Percentiles rank a stretch among this genome's conserved stretches.
Evolutionary conservation across 2,888 invertebrate genomes (phyloP).

Genomic region (Ischnus inquisitorius): DNA sequence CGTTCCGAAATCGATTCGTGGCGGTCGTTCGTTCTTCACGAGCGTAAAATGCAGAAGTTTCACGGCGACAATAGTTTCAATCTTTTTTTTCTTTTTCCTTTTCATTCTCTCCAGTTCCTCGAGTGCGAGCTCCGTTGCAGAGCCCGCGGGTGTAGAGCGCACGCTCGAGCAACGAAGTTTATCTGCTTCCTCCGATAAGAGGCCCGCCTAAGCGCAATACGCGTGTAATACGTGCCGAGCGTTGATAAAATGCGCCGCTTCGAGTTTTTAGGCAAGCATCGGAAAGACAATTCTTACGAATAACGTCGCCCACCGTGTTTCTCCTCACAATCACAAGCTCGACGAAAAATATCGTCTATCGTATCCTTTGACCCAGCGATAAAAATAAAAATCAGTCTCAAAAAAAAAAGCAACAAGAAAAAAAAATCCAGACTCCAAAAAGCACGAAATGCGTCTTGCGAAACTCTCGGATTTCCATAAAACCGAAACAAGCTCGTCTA

Average conservation of each 20-base stretch:
- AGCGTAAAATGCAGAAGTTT: constrained; percentile 22
- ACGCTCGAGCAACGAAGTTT: constrained; percentile 42
- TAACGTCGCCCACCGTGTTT: background rate
- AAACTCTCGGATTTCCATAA: too few relatives aligned
- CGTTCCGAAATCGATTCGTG: background rate
- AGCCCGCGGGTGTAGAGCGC: background rate
- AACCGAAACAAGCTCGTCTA: too few relatives aligned
- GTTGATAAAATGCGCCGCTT: constrained; percentile 21
- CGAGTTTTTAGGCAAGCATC: constrained; percentile 2
- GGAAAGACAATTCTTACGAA: background rate
- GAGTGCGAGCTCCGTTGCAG: background rate
- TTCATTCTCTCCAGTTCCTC: constrained; percentile 21
- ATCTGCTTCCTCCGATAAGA: constrained; percentile 58
- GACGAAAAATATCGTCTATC: too few relatives aligned
- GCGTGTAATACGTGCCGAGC: constrained; percentile 1
- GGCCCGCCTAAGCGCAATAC: constrained; percentile 27
- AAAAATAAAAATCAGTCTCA: too few relatives aligned
- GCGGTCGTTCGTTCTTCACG: background rate
- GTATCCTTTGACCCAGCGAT: too few relatives aligned
- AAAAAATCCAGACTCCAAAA: background rate
- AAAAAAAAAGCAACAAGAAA: too few relatives aligned
- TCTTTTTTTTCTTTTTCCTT: constrained; percentile 5
- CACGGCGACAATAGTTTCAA: background rate
- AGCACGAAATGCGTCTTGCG: background rate
- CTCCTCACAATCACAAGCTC: too few relatives aligned